Evolutionary conservation across 2,797 vertebrate species (phyloP).

Genomic region (Scomberomorus guttatus): DNA sequence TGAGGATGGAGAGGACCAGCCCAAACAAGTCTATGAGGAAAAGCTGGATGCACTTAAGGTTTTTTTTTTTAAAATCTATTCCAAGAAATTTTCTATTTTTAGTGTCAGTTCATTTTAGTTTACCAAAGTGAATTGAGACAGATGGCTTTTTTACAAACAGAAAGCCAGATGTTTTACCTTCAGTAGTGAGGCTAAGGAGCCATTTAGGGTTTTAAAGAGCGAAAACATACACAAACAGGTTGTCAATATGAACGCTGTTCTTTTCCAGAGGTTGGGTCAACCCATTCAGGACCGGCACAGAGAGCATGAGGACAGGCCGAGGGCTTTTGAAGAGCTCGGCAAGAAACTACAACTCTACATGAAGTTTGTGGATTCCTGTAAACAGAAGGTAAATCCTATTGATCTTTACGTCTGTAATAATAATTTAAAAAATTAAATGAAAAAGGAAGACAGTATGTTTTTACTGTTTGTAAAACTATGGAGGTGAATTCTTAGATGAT

Average conservation of each 20-base stretch:
- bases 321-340: slow-evolving; percentile 93
- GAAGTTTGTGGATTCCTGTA: slow-evolving; percentile 93
- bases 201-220: not conserved
- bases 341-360: slow-evolving; percentile 94
- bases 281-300: slow-evolving; percentile 92
- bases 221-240: not conserved
- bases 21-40: slow-evolving; percentile 93
- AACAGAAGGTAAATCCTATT: slow-evolving; percentile 88
- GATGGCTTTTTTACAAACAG: not conserved
- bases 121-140: not conserved
- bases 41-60: slow-evolving; percentile 93
- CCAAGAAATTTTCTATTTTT: not conserved
- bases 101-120: not conserved
- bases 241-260: not conserved
- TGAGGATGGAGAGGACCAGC: slow-evolving; percentile 96
- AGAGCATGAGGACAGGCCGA: slow-evolving; percentile 94
- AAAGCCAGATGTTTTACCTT: too few species aligned
- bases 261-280: slow-evolving; percentile 89
- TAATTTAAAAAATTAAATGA: not conserved
- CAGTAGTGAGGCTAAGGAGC: not conserved
- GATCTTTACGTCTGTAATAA: not conserved
- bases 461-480: not conserved
- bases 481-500: not conserved
- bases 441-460: not conserved
- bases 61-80: slow-evolving; percentile 39